These are phyloP conservation scores for Mimachlamys varia DNA, from an alignment of 2,888 invertebrate genomes.

Conservation along the genomic window DNA sequence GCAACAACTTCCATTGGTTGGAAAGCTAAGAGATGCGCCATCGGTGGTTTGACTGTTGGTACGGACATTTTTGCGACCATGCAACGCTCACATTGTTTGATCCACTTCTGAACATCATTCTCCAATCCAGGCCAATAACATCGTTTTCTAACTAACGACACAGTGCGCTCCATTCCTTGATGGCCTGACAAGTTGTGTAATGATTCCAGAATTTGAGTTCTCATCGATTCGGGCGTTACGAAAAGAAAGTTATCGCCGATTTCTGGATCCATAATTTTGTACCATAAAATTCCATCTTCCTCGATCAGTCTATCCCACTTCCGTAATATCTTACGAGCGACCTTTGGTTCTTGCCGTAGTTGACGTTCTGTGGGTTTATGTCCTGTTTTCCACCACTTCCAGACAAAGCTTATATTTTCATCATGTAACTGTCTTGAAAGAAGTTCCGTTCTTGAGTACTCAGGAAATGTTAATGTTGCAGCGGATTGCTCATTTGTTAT, in stretches of 20 bases:
- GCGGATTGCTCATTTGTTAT: not conserved
- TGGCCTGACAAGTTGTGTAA: conserved; percentile 56
- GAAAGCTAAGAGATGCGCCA: conserved; percentile 52
- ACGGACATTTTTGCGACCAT: no score
- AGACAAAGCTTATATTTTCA: no score
- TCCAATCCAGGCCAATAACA: conserved; percentile 56
- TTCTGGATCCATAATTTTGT: not conserved
- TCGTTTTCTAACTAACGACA: conserved; percentile 48
- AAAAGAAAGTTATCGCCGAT: conserved; percentile 42
- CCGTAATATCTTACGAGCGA: conserved; percentile 31
- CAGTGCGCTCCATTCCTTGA: conserved; percentile 56
- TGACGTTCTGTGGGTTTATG: no score
- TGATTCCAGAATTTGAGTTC: conserved; percentile 46
- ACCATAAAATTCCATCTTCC: conserved; percentile 42
- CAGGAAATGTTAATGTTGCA: not conserved
- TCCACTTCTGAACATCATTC: conserved; percentile 48
- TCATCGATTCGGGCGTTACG: conserved; percentile 40
- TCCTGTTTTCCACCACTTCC: no score
- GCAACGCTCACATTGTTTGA: no score
- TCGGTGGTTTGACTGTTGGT: conserved; percentile 40
- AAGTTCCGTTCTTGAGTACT: not conserved
- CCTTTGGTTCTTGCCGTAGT: no score
- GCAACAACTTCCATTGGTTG: conserved; percentile 55
- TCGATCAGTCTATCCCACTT: conserved; percentile 43
- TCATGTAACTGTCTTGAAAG: no score